These are phyloP conservation scores for Semicossyphus pulcher DNA, from an alignment of 2,113 vertebrate species.

Conservation along the genomic window DNA sequence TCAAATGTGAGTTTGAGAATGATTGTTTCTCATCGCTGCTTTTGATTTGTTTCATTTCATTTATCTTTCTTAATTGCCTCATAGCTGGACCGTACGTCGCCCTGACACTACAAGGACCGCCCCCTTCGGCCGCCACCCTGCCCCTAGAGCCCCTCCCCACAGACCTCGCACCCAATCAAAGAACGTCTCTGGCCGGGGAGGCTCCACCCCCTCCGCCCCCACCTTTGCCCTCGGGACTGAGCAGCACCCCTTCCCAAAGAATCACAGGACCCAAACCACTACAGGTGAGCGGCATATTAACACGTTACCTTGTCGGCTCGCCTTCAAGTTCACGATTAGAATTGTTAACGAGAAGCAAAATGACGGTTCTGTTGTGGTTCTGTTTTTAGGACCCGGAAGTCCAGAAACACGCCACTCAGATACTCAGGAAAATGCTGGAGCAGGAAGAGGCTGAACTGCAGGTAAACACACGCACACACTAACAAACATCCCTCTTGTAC, in stretches of 20 bases:
- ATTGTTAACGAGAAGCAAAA: too few species aligned
- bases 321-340: too few species aligned
- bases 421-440: constrained; percentile 93
- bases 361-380: background rate
- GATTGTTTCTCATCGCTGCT: too few species aligned
- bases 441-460: constrained; percentile 94
- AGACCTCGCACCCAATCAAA: constrained; percentile 77
- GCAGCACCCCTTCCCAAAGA: constrained; percentile 84
- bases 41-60: background rate
- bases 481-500: background rate
- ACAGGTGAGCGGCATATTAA: constrained; percentile 84
- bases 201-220: constrained; percentile 70
- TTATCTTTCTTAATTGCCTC: background rate
- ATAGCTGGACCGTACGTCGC: constrained; percentile 92
- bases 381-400: constrained; percentile 88
- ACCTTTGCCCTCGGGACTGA: constrained; percentile 82
- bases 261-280: constrained; percentile 91
- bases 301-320: background rate
- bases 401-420: constrained; percentile 92
- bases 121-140: constrained; percentile 73
- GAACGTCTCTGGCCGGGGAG: constrained; percentile 59
- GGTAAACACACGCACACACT: constrained; percentile 72
- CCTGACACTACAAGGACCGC: constrained; percentile 91
- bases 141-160: constrained; percentile 77
- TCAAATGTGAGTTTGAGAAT: constrained; percentile 89